A percentile compares a stretch with the other conserved stretches of the same genome.
phyloP scores from a whole-genome alignment of 1,140 invertebrate genomes.

The Ladona fulva region DNA sequence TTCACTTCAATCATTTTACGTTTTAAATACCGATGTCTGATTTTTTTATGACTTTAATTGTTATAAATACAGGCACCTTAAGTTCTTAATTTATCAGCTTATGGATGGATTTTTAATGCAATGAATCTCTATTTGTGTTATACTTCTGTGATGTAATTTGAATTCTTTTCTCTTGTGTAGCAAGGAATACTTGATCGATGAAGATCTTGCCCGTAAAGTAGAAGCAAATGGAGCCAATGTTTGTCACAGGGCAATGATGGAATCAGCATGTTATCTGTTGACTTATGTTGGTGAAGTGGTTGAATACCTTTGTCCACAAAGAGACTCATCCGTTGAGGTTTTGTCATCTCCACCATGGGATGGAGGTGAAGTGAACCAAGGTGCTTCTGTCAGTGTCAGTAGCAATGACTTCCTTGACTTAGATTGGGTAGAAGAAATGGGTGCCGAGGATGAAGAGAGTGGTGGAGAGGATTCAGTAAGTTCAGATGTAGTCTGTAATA shows the following conservation, averaged over 20 bases:
- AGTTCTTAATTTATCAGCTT: no score
- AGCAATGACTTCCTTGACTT: slow-evolving; percentile 63
- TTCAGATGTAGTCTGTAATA: slow-evolving; percentile 15
- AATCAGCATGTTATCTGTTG: slow-evolving; percentile 67
- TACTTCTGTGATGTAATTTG: not conserved
- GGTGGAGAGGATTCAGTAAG: slow-evolving; percentile 79
- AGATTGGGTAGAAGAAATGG: slow-evolving; percentile 75
- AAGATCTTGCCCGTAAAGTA: slow-evolving; percentile 38
- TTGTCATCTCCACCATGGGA: not conserved
- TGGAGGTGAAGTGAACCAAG: slow-evolving; percentile 21
- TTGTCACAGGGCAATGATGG: slow-evolving; percentile 48
- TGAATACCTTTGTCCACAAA: slow-evolving; percentile 43
- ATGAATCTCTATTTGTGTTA: no score
- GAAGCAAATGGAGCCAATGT: slow-evolving; percentile 44
- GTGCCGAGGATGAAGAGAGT: slow-evolving; percentile 81
- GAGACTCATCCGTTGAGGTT: slow-evolving; percentile 20
- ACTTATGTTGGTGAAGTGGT: slow-evolving; percentile 64
- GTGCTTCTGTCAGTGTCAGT: slow-evolving; percentile 29
- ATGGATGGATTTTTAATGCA: no score
- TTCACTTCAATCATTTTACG: no score
- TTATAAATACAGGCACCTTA: not conserved
- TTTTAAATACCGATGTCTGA: no score
- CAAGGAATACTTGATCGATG: slow-evolving; percentile 35
- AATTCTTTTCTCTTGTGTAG: slow-evolving; percentile 22
- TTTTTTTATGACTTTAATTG: not conserved